phyloP scores from a whole-genome alignment of 1,140 invertebrate genomes.

The Achroia grisella region DNA sequence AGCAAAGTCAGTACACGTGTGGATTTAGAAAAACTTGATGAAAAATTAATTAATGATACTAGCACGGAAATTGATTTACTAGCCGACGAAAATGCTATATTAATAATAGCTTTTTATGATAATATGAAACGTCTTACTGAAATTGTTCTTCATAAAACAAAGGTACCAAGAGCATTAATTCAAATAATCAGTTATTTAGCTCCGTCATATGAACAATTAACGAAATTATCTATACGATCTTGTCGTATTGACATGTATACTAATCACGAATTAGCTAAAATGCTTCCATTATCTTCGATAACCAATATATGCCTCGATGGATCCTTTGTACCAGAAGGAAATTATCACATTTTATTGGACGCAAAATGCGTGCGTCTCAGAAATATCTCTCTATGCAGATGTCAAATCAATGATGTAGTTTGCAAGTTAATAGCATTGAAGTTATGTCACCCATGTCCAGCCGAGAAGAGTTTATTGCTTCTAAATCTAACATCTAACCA shows the following conservation, averaged over 20 bases:
- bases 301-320: slow-evolving; percentile 35
- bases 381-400: slow-evolving; percentile 30
- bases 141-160: slow-evolving; percentile 19
- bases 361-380: slow-evolving; percentile 12
- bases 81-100: neutral
- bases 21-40: neutral
- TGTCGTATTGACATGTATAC: slow-evolving; percentile 21
- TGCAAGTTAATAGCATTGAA: slow-evolving; percentile 26
- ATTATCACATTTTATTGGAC: slow-evolving; percentile 27
- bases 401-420: slow-evolving; percentile 32
- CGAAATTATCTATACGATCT: slow-evolving; percentile 23
- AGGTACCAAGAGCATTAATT: slow-evolving; percentile 22
- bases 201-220: slow-evolving; percentile 24
- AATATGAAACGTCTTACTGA: slow-evolving; percentile 24
- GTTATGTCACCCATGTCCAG: slow-evolving; percentile 17
- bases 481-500: slow-evolving; percentile 43
- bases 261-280: slow-evolving; percentile 32
- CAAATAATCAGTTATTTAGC: slow-evolving; percentile 24
- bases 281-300: slow-evolving; percentile 22
- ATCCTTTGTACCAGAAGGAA: slow-evolving; percentile 15
- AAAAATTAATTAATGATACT: neutral
- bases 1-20: neutral
- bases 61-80: neutral
- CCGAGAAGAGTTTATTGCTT: slow-evolving; percentile 24
- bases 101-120: slow-evolving; percentile 22